Evolutionary conservation across 2,113 vertebrate genomes (phyloP).

Genomic region (Genyomyrus donnyi): DNA sequence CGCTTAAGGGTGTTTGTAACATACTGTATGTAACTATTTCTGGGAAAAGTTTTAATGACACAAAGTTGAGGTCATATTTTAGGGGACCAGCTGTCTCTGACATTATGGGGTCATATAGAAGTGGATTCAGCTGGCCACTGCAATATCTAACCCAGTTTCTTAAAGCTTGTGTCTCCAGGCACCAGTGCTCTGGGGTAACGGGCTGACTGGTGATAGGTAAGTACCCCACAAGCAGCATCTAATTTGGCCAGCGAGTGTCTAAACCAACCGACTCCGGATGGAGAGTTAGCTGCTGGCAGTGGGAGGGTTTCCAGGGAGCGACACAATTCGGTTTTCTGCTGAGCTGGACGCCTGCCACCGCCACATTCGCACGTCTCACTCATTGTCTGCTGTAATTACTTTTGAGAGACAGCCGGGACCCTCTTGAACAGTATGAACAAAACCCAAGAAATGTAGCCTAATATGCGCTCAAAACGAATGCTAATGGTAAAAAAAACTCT

Average conservation of each 20-base stretch:
- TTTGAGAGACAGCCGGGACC: slow-evolving; percentile 33
- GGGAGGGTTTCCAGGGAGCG: background rate
- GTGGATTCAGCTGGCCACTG: background rate
- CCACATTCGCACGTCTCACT: background rate
- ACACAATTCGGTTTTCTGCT: background rate
- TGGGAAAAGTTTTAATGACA: background rate
- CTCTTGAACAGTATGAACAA: slow-evolving; percentile 20
- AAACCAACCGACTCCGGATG: slow-evolving; percentile 19
- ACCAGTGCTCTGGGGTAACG: background rate
- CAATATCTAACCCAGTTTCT: background rate
- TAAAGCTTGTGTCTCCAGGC: background rate
- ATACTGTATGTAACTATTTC: background rate
- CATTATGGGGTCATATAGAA: background rate
- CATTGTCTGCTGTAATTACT: slow-evolving; percentile 26
- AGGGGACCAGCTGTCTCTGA: background rate
- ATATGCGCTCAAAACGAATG: background rate
- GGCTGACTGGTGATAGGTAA: background rate
- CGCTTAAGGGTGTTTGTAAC: background rate
- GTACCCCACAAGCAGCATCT: slow-evolving; percentile 1
- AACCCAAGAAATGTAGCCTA: background rate
- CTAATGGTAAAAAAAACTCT: background rate
- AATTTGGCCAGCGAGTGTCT: slow-evolving; percentile 22
- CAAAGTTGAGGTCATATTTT: background rate
- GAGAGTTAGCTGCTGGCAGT: background rate
- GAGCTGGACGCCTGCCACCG: background rate